Evolutionary conservation across 2,888 invertebrate genomes (phyloP), one percentile per base, ranked within the genome.

Genomic region (Athetis lepigone): DNA sequence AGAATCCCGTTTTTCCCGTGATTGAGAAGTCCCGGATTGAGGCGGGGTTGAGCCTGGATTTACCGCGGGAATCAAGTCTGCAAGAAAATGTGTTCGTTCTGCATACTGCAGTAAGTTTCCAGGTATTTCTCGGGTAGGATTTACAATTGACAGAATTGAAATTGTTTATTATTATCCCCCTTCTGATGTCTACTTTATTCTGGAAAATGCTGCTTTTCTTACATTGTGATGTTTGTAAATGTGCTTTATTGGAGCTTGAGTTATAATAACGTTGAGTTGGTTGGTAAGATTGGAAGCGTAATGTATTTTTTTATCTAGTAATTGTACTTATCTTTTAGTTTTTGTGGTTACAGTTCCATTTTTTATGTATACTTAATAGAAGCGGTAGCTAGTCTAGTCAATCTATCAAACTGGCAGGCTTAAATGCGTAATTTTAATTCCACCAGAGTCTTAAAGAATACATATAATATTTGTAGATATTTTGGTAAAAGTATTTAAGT

Each of bases 11-110:
- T 80, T 84, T 75, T 73, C 75, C 61, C 71, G 78, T 85, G 88
- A 88, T 88, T 88, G 88, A 88, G 84, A 79, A 83, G 81, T 80
- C 77, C 63, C 60, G 73, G 82, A 85, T 85, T 77, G 79, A 76
- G 80, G 76, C 69, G 64, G 85, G 86, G 85, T 87, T 84, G 84
- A 70, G 64, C 69, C 39, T 59, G 75, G 76, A 74, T 80, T 80
- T 78, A 59, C 70, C 51, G 40, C 49, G 69, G 60, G 78, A 81
- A 73, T 82, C 81, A 81, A 78, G 59, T 74, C 69, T 64, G 55
- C 73, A 73, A 79, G 81, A 78, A 82, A 85, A 83, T 84, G 66
- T 79, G 82, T 77, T 81, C 67, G 78, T 77, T 81, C 68, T 82
- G 82, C 81, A 81, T 79, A 80, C 76, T 81, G 80, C 78, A 77